Evolutionary conservation across 2,888 invertebrate species (phyloP), one percentile per base, ranked within the genome.

Genomic region (Notodonta dromedarius): DNA sequence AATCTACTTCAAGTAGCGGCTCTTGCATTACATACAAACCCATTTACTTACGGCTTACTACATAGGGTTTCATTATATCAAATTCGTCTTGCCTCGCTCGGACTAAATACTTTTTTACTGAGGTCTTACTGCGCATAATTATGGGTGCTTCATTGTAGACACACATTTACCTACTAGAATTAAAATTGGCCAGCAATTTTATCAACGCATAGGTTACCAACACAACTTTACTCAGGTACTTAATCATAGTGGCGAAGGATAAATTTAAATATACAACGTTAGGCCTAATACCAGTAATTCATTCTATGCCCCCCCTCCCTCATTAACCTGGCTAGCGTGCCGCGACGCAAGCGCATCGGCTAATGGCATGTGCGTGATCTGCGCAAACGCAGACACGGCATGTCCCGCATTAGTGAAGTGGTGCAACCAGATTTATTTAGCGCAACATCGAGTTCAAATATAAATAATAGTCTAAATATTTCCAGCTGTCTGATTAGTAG

Each of bases 281-380:
- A 61, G 59, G 62, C 61, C 60, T 66, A 67, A 67, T 74, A 73
- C 70, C 65, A 60, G 53, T 55, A 63, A 71, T 66, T 70, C 76
- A 65, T 61, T 59, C 57, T 35, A 69, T 65, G 66, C 52, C 12
- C 61, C 61, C 57, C 55, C 60, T 59, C 46, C 60, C 39, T 39
- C 71, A 67, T 73, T 73, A 69, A 46, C 57, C 62, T 62, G 59
- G 61, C 55, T 69, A 75, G 65, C 59, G 56, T 60, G 57, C 60
- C 61, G 65, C 70, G 65, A 62, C 62, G 73, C 59, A 73, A 63
- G 65, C 67, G 61, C 66, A 70, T 65, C 58, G 53, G 51, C 61
- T 58, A 58, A 65, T 68, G 61, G 61, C 57, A 13, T 69, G 50
- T 12, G 32, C 52, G 52, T 59, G 64, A 46, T 58, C 32, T 54